A percentile compares a stretch with the other conserved stretches of the same genome.
phyloP scores from a whole-genome alignment of 2,797 vertebrate genomes.

The Acrocephalus scirpaceus region DNA sequence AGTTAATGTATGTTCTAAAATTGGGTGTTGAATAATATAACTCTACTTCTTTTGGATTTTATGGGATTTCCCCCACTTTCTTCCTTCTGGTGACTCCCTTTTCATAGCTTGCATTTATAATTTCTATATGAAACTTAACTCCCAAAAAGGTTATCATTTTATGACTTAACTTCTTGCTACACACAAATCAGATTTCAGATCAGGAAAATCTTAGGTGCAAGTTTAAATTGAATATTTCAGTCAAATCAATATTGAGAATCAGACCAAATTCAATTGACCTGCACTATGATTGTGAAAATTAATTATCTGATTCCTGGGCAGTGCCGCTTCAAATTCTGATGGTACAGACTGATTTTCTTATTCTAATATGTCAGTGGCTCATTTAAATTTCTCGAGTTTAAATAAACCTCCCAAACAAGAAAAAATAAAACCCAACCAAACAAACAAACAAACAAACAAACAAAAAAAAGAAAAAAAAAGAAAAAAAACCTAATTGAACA shows the following conservation, averaged over 20 bases:
- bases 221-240: not conserved
- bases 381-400: not conserved
- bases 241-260: not conserved
- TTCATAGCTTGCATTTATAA: not conserved
- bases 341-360: not conserved
- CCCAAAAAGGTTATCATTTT: accelerated
- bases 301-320: not conserved
- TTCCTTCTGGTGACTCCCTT: not conserved
- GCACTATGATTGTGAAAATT: not conserved
- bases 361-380: not conserved
- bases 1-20: not conserved
- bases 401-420: not conserved
- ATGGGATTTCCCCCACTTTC: not conserved
- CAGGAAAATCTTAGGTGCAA: not conserved
- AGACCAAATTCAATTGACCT: not conserved
- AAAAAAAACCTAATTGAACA: not conserved
- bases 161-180: not conserved
- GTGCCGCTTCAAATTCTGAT: not conserved
- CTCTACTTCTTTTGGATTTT: not conserved
- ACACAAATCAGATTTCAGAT: not conserved
- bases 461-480: not conserved
- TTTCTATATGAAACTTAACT: not conserved
- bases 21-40: not conserved
- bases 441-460: not conserved
- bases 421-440: not conserved